Evolutionary conservation across 2,113 vertebrate genomes (phyloP).

Genomic region (Ia io): DNA sequence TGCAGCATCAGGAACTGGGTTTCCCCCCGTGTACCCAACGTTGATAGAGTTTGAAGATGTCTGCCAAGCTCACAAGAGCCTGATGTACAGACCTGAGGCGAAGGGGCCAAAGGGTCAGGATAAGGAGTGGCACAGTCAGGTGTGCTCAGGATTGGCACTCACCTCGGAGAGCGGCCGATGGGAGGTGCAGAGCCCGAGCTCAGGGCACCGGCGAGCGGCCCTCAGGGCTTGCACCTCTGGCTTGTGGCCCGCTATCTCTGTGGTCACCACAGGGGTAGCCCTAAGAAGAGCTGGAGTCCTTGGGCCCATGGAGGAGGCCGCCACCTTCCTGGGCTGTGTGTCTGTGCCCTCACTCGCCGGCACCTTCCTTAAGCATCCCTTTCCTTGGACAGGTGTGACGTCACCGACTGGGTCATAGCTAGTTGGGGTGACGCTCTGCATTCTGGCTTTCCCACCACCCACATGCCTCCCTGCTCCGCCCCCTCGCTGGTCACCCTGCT

Average conservation of each 20-base stretch:
- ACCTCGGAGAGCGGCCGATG: neutral
- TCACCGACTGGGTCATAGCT: neutral
- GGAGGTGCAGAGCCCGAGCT: neutral
- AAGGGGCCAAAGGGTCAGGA: too few species aligned
- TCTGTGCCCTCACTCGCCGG: neutral
- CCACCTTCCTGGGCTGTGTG: neutral
- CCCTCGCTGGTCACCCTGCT: neutral
- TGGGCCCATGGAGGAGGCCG: neutral
- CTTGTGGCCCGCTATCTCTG: neutral
- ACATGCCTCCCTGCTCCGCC: neutral
- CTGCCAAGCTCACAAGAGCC: neutral
- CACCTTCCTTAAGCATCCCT: neutral
- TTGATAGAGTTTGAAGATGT: neutral
- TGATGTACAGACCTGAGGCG: neutral
- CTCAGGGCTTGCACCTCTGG: neutral
- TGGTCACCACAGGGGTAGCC: neutral
- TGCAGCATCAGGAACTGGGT: neutral
- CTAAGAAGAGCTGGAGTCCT: neutral
- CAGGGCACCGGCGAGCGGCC: neutral
- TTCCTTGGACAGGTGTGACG: neutral
- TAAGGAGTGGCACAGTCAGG: too few species aligned
- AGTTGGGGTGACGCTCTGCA: neutral
- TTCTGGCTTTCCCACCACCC: neutral
- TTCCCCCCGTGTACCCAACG: neutral
- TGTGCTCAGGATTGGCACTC: too few species aligned